Percentiles rank a stretch among this genome's conserved stretches.
These are phyloP conservation scores for Frankliniella fusca DNA, from an alignment of 2,888 invertebrate genomes.

Conservation along the genomic window DNA sequence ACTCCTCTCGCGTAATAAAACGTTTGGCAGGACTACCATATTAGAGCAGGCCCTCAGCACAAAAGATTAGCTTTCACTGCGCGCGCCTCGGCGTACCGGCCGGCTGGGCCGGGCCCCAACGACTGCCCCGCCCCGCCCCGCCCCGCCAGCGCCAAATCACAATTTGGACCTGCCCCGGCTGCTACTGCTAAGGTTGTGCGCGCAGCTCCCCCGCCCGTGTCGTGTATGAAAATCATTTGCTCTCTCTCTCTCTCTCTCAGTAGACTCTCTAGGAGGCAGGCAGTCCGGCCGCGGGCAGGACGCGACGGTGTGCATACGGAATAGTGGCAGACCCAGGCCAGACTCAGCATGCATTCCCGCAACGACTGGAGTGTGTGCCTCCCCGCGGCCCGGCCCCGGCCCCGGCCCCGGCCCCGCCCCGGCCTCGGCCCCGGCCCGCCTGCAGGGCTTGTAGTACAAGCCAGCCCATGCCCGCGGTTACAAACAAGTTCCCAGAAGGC, in stretches of 20 bases:
- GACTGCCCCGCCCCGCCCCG: too few relatives aligned
- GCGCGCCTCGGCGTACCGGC: neutral
- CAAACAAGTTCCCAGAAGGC: slow-evolving; percentile 22
- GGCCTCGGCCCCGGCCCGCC: too few relatives aligned
- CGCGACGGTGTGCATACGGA: too few relatives aligned
- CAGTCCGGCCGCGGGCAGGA: neutral
- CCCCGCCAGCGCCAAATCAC: slow-evolving; percentile 1
- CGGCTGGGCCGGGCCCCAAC: too few relatives aligned
- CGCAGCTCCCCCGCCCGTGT: neutral
- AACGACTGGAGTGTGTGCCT: neutral
- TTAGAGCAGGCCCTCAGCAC: neutral
- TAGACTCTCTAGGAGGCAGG: neutral
- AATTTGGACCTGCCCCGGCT: neutral
- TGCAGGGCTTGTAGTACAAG: slow-evolving; percentile 1
- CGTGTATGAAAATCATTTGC: neutral
- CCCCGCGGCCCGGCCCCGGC: too few relatives aligned
- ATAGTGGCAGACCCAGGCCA: too few relatives aligned
- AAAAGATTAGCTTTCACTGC: slow-evolving; percentile 26
- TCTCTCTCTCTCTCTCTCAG: neutral
- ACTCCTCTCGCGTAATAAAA: slow-evolving; percentile 8
- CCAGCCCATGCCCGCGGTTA: neutral
- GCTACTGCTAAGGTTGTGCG: neutral
- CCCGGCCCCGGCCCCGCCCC: too few relatives aligned
- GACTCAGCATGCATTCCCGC: neutral
- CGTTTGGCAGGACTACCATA: slow-evolving; percentile 2